phyloP scores from a whole-genome alignment of 2,113 vertebrate species.

The Saimiri boliviensis region DNA sequence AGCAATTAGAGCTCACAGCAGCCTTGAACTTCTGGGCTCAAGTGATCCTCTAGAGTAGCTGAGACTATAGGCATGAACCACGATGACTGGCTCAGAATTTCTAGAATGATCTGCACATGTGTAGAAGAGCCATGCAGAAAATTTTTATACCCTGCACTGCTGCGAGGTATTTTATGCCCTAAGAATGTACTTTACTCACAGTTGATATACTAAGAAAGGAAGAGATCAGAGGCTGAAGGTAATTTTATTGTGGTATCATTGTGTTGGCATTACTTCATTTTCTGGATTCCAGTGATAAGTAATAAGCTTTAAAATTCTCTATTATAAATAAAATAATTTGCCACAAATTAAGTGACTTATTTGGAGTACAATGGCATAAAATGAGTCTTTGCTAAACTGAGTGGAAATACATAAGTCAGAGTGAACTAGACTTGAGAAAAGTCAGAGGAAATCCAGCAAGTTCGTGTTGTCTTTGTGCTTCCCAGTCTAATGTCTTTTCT shows the following conservation, averaged over 20 bases:
- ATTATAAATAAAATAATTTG: background rate
- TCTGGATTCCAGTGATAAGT: background rate
- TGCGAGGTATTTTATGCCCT: background rate
- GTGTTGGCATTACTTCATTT: constrained; percentile 22
- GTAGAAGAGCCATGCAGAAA: background rate
- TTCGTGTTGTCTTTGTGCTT: background rate
- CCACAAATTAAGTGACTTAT: background rate
- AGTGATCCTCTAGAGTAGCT: too few species aligned
- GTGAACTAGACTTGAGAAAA: background rate
- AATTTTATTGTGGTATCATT: background rate
- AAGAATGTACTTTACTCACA: background rate
- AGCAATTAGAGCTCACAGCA: too few species aligned
- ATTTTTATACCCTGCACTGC: background rate
- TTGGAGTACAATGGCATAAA: background rate
- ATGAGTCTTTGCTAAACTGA: background rate
- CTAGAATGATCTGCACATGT: background rate
- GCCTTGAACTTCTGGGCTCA: too few species aligned
- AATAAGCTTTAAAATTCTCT: constrained; percentile 22
- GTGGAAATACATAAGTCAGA: background rate
- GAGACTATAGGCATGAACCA: too few species aligned
- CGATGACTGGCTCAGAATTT: background rate
- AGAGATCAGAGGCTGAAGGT: constrained; percentile 1
- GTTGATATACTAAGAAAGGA: constrained; percentile 31
- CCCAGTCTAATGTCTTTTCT: background rate
- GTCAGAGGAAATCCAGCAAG: background rate